These are phyloP conservation scores for Tenualosa ilisha DNA, from an alignment of 2,797 vertebrate species.

Conservation along the genomic window DNA sequence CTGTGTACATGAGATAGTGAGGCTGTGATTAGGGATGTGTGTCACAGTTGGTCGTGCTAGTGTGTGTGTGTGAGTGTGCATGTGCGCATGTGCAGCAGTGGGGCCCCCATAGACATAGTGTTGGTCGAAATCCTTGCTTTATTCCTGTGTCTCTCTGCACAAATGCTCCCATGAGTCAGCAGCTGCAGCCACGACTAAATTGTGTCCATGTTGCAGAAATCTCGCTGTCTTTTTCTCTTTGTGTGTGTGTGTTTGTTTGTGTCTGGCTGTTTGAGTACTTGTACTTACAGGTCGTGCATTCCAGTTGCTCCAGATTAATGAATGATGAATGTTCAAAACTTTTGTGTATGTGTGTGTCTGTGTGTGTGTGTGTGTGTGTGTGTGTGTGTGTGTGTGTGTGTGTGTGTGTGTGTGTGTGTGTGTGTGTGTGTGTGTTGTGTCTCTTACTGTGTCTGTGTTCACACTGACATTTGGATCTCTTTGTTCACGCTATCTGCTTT, in stretches of 20 bases:
- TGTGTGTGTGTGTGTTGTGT: background rate
- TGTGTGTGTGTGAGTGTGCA: slow-evolving; percentile 33
- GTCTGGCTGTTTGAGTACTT: background rate
- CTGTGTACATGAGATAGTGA: background rate
- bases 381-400: background rate
- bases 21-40: background rate
- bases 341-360: background rate
- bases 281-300: background rate
- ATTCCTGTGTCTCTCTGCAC: slow-evolving; percentile 33
- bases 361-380: background rate
- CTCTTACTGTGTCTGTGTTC: background rate
- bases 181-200: slow-evolving; percentile 29
- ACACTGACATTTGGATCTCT: background rate
- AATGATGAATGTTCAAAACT: background rate
- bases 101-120: background rate
- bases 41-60: slow-evolving; percentile 11
- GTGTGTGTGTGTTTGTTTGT: slow-evolving; percentile 2
- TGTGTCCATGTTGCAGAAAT: slow-evolving; percentile 37
- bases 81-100: background rate
- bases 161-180: slow-evolving; percentile 50
- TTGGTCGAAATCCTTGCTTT: slow-evolving; percentile 28
- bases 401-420: background rate
- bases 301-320: background rate
- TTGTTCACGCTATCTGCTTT: background rate
- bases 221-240: background rate